Percentiles rank a stretch among this genome's conserved stretches.
These are phyloP conservation scores for Eupleurogrammus muticus DNA, from an alignment of 2,797 vertebrate genomes.

Conservation along the genomic window DNA sequence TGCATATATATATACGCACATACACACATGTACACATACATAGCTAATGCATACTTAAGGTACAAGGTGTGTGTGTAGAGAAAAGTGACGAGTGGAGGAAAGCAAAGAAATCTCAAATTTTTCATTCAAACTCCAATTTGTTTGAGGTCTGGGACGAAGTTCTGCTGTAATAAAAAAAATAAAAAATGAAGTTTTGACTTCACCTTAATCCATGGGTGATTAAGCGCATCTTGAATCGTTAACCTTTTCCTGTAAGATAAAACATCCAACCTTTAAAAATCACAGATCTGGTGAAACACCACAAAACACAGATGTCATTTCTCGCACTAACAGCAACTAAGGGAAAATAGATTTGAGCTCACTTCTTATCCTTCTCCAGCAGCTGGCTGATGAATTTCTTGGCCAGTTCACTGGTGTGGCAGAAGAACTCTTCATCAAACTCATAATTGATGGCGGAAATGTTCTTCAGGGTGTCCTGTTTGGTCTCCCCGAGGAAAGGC, in stretches of 20 bases:
- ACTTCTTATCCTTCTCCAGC: constrained; percentile 91
- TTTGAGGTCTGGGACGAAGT: no score
- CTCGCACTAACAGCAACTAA: not conserved
- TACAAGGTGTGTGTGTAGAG: no score
- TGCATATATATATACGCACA: no score
- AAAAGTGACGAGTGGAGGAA: no score
- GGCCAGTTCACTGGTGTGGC: constrained; percentile 93
- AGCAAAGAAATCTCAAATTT: no score
- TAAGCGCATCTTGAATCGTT: constrained; percentile 92
- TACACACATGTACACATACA: no score
- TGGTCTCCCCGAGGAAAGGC: constrained; percentile 95
- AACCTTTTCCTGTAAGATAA: constrained; percentile 89
- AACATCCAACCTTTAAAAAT: not conserved
- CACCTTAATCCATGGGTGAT: constrained; percentile 95
- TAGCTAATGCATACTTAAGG: no score
- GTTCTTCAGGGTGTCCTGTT: constrained; percentile 94
- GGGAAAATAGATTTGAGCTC: not conserved
- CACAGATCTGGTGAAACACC: not conserved
- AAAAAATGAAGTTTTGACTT: constrained; percentile 47
- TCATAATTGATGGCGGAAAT: constrained; percentile 94
- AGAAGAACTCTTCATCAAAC: constrained; percentile 97
- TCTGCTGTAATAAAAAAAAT: not conserved
- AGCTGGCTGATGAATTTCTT: constrained; percentile 95
- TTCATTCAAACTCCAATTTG: no score
- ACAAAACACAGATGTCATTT: not conserved